phyloP scores from a whole-genome alignment of 2,888 invertebrate species.

The Meliscaeva auricollis region DNA sequence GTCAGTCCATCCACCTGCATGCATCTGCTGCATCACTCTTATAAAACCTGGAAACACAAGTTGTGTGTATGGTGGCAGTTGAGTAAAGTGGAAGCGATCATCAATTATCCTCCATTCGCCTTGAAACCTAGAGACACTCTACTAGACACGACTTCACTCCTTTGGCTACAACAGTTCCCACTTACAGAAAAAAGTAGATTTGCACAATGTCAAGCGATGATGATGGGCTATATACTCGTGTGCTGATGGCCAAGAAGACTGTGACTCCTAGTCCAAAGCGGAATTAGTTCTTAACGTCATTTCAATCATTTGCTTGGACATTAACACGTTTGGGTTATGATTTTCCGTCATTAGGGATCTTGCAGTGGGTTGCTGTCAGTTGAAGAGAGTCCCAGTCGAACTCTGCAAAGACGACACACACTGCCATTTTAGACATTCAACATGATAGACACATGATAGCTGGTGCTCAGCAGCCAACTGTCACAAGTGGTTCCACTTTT shows the following conservation, averaged over 20 bases:
- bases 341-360: slow-evolving; percentile 62
- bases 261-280: slow-evolving; percentile 16
- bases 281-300: slow-evolving; percentile 70
- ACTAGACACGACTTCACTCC: slow-evolving; percentile 13
- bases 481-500: slow-evolving; percentile 63
- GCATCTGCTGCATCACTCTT: slow-evolving; percentile 6
- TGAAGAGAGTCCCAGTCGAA: neutral
- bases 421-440: slow-evolving; percentile 48
- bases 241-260: neutral
- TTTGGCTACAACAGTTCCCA: slow-evolving; percentile 7
- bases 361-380: slow-evolving; percentile 44
- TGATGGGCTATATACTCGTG: neutral
- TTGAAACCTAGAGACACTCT: neutral
- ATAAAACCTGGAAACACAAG: neutral
- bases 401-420: neutral
- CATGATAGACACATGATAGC: slow-evolving; percentile 65
- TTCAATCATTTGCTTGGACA: slow-evolving; percentile 65
- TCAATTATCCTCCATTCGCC: slow-evolving; percentile 54
- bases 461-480: slow-evolving; percentile 53
- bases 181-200: slow-evolving; percentile 33
- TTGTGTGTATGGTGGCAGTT: slow-evolving; percentile 43
- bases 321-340: slow-evolving; percentile 74
- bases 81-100: slow-evolving; percentile 63
- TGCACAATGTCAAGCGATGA: slow-evolving; percentile 22
- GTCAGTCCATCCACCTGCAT: neutral